Conservation (phyloP, 2,888 invertebrate species). For the Calameuta idolon region DNA sequence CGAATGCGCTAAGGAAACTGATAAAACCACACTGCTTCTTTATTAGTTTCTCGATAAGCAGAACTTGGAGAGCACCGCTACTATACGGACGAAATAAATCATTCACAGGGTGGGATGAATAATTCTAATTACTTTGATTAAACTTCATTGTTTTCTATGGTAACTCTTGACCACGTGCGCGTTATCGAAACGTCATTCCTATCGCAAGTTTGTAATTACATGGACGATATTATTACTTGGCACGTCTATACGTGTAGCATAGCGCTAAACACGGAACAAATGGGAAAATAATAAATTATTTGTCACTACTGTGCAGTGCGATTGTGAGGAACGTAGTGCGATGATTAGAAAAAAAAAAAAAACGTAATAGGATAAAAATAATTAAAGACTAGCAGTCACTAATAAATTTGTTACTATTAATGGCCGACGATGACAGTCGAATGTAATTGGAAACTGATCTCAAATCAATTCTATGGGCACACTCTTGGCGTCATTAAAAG, state of each 20-base stretch:
- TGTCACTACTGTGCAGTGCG: background rate
- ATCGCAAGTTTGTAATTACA: background rate
- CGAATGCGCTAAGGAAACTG: background rate
- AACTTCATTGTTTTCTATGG: background rate
- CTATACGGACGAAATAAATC: background rate
- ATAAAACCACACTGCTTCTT: background rate
- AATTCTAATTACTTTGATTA: background rate
- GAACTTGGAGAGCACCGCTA: background rate
- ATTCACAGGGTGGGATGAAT: background rate
- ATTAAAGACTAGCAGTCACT: background rate
- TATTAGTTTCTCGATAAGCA: background rate
- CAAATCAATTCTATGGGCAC: background rate
- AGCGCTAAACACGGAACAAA: background rate
- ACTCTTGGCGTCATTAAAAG: background rate
- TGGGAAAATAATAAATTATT: background rate
- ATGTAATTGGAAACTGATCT: background rate
- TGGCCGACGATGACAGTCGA: background rate
- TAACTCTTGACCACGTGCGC: background rate
- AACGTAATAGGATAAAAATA: background rate
- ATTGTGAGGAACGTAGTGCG: background rate
- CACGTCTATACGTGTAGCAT: background rate
- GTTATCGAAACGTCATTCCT: background rate
- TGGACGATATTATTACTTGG: background rate
- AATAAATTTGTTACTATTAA: background rate
- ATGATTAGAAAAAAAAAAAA: background rate